Evolutionary conservation across 2,797 vertebrate genomes (phyloP).

Genomic region (Falco columbarius): DNA sequence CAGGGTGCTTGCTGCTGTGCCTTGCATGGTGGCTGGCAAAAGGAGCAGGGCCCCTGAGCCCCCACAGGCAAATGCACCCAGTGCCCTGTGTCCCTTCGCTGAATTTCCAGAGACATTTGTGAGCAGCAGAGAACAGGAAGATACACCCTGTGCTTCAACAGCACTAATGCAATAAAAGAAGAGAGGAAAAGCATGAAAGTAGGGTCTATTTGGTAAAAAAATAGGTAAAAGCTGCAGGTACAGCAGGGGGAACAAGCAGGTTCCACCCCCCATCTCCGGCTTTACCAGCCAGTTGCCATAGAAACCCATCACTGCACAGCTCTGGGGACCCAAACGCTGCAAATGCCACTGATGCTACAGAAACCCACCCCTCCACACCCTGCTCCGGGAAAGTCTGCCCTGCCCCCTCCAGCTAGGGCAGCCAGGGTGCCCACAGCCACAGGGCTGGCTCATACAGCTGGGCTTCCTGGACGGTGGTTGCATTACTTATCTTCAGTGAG

Average conservation of each 20-base stretch:
- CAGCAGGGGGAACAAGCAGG: neutral
- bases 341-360: neutral
- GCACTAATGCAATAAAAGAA: accelerated
- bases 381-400: neutral
- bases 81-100: accelerated
- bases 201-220: neutral
- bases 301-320: neutral
- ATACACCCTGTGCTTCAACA: neutral
- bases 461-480: neutral
- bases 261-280: neutral
- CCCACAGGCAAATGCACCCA: accelerated
- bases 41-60: accelerated
- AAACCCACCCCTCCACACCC: neutral
- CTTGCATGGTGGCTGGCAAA: accelerated
- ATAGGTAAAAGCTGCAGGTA: neutral
- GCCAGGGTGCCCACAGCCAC: accelerated
- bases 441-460: accelerated
- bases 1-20: neutral
- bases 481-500: neutral
- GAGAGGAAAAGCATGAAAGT: neutral
- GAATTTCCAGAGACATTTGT: neutral
- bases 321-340: neutral
- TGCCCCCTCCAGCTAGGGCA: accelerated
- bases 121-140: neutral
- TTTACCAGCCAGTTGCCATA: neutral